phyloP scores from a whole-genome alignment of 1,140 invertebrate species.

The Drosophila baimaii region DNA sequence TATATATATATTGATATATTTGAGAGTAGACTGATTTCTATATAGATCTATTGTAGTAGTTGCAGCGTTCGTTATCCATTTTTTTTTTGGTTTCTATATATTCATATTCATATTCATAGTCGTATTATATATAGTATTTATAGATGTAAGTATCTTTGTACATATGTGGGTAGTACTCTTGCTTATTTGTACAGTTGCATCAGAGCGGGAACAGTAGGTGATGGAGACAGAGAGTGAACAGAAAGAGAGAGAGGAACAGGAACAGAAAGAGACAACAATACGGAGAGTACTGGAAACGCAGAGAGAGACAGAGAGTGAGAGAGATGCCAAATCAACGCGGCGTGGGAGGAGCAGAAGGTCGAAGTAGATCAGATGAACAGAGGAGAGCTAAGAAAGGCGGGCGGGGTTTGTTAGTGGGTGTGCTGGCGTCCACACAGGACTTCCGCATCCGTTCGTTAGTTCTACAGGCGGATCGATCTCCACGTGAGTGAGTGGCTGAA shows the following conservation, averaged over 20 bases:
- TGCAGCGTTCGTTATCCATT: constrained; percentile 51
- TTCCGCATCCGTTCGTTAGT: constrained; percentile 17
- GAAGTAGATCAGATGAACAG: constrained; percentile 34
- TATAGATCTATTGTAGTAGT: constrained; percentile 39
- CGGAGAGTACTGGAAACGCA: constrained; percentile 57
- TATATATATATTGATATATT: constrained; percentile 63
- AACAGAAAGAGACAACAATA: constrained; percentile 61
- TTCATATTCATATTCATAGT: constrained; percentile 16
- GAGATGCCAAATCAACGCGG: constrained; percentile 49
- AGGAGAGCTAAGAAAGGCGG: constrained; percentile 23
- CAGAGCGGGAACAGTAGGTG: constrained; percentile 55
- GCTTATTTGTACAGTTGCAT: constrained; percentile 67
- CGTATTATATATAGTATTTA: constrained; percentile 17
- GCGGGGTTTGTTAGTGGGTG: constrained; percentile 27
- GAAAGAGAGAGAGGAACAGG: constrained; percentile 35
- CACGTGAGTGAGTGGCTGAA: constrained; percentile 11
- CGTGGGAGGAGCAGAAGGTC: constrained; percentile 23
- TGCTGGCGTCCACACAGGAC: not conserved
- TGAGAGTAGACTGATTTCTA: constrained; percentile 42
- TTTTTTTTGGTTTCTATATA: constrained; percentile 16
- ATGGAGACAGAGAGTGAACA: constrained; percentile 39
- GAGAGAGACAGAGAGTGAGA: constrained; percentile 8
- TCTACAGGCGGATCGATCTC: constrained; percentile 12
- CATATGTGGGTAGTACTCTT: constrained; percentile 47
- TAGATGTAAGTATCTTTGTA: constrained; percentile 49